Evolutionary conservation across 2,888 invertebrate species (phyloP).

Genomic region (Mimumesa dahlbomi): DNA sequence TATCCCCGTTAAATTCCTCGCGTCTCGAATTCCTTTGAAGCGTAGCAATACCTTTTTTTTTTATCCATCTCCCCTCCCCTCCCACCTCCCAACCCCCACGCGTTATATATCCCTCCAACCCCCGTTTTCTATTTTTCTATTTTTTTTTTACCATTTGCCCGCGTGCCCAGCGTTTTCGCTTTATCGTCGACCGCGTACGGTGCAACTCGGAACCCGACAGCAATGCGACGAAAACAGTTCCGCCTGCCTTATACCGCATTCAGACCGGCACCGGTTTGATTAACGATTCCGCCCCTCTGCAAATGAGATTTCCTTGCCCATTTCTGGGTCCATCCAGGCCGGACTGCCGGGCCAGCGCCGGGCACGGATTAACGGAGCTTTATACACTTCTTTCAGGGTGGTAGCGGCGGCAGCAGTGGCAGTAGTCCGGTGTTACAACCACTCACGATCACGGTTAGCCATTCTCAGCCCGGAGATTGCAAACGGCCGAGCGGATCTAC

Average conservation of each 20-base stretch:
- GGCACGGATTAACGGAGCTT: conserved; percentile 62
- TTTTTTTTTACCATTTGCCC: conserved; percentile 19
- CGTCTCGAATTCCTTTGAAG: conserved; percentile 22
- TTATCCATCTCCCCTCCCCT: too few relatives aligned
- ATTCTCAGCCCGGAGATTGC: conserved; percentile 63
- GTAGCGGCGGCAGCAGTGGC: conserved; percentile 4
- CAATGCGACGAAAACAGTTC: conserved; percentile 14
- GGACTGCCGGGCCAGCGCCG: conserved; percentile 50
- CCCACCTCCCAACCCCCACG: background rate
- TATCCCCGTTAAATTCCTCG: background rate
- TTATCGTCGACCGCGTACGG: conserved; percentile 27
- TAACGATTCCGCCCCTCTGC: conserved; percentile 53
- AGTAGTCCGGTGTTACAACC: conserved; percentile 35
- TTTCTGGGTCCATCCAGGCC: conserved; percentile 49
- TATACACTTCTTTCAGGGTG: conserved; percentile 57
- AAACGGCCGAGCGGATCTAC: conserved; percentile 51
- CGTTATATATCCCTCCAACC: background rate
- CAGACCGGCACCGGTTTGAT: conserved; percentile 53
- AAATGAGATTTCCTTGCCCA: conserved; percentile 54
- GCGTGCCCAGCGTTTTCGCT: conserved; percentile 26
- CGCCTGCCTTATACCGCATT: conserved; percentile 37
- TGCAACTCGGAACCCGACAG: background rate
- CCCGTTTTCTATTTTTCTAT: background rate
- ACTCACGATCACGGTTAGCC: conserved; percentile 41
- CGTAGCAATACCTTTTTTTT: background rate